A percentile compares a stretch with the other conserved stretches of the same genome.
Conservation (phyloP, 1,140 invertebrate genomes). For the Pseudomyrmex dendroicus region DNA sequence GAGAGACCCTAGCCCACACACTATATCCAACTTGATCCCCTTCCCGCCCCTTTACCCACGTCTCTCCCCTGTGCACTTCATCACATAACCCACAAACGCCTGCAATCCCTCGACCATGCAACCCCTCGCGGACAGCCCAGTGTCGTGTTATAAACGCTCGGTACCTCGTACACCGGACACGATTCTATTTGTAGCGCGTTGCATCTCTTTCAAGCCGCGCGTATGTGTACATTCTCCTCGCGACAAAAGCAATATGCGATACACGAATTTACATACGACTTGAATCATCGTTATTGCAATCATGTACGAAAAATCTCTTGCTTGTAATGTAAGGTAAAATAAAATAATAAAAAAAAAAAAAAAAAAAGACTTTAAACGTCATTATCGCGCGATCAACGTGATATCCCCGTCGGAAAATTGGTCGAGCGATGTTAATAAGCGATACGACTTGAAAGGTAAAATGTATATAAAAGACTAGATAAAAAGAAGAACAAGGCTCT, state of each 20-base stretch:
- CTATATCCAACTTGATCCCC: slow-evolving; percentile 43
- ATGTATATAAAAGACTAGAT: background rate
- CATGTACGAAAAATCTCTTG: slow-evolving; percentile 1
- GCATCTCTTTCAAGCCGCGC: background rate
- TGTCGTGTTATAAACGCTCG: slow-evolving; percentile 52
- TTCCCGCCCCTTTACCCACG: background rate
- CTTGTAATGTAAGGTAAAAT: too few relatives aligned
- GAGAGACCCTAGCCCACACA: slow-evolving; percentile 15
- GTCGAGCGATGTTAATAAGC: slow-evolving; percentile 4
- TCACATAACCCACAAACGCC: slow-evolving; percentile 55
- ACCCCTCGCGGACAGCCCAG: slow-evolving; percentile 48
- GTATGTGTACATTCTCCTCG: background rate
- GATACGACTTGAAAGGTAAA: background rate
- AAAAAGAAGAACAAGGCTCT: slow-evolving; percentile 10
- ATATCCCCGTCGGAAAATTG: background rate
- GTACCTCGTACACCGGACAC: slow-evolving; percentile 43
- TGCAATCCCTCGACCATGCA: slow-evolving; percentile 52
- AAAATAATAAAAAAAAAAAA: background rate
- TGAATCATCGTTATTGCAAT: slow-evolving; percentile 27
- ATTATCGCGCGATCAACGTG: background rate
- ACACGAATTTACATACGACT: background rate
- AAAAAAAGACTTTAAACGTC: slow-evolving; percentile 16
- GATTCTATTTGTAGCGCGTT: slow-evolving; percentile 31
- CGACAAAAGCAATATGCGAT: background rate
- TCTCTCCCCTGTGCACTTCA: slow-evolving; percentile 47